Percentiles rank a stretch among this genome's conserved stretches.
Conservation (phyloP, 2,113 vertebrate genomes). For the Elephantulus edwardii region DNA sequence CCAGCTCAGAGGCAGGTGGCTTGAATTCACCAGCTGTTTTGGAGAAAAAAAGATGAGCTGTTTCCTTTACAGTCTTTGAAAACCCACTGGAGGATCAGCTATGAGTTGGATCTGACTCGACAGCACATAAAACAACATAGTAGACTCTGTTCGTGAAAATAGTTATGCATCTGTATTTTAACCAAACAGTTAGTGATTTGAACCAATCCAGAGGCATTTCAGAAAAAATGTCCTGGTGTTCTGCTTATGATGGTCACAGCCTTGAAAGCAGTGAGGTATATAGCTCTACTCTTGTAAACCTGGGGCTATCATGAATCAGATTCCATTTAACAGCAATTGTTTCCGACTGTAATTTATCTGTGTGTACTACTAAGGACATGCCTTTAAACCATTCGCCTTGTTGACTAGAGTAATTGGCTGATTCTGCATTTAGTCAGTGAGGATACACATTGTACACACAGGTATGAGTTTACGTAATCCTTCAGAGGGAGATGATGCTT, state of each 20-base stretch:
- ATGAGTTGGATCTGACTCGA: too few species aligned
- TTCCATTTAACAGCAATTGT: not conserved
- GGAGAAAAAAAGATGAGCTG: too few species aligned
- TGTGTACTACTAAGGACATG: not conserved
- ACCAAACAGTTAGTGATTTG: not conserved
- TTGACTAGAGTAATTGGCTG: not conserved
- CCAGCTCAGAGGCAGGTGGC: too few species aligned
- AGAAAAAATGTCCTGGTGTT: not conserved
- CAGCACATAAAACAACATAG: not conserved
- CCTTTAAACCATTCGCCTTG: not conserved
- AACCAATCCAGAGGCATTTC: not conserved
- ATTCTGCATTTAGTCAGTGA: not conserved
- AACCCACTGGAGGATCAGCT: too few species aligned
- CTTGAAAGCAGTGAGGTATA: not conserved
- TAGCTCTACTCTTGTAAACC: not conserved
- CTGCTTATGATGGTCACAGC: not conserved
- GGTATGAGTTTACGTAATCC: not conserved
- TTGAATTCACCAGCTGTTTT: too few species aligned
- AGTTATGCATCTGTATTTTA: not conserved
- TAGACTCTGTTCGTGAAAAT: not conserved
- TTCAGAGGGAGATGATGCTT: conserved; percentile 14
- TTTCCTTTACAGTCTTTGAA: too few species aligned
- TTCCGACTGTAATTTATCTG: not conserved
- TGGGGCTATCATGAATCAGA: not conserved
- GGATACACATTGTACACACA: not conserved